phyloP scores from a whole-genome alignment of 2,113 vertebrate genomes.

The Salvelinus alpinus region DNA sequence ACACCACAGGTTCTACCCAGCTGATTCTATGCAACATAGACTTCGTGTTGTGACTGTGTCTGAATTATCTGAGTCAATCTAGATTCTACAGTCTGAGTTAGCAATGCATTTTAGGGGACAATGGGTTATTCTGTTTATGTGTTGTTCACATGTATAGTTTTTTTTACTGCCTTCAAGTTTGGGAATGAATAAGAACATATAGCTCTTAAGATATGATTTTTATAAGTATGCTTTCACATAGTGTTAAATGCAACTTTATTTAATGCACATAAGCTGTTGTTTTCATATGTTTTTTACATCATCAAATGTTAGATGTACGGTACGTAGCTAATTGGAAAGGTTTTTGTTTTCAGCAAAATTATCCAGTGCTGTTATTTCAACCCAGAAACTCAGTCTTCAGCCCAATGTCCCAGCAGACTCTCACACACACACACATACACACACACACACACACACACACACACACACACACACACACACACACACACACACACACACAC shows the following conservation, averaged over 20 bases:
- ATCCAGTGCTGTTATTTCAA: constrained; percentile 63
- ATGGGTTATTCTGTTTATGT: constrained; percentile 4
- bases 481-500: no score
- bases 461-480: no score
- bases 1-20: constrained; percentile 74
- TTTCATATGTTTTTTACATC: constrained; percentile 60
- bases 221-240: constrained; percentile 46
- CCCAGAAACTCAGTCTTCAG: constrained; percentile 46
- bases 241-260: constrained; percentile 36
- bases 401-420: neutral
- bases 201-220: constrained; percentile 40
- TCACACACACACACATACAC: no score
- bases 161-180: constrained; percentile 43
- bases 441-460: no score
- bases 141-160: constrained; percentile 9
- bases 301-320: constrained; percentile 65
- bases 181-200: constrained; percentile 29
- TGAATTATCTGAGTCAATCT: constrained; percentile 1
- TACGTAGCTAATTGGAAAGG: constrained; percentile 36
- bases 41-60: constrained; percentile 56
- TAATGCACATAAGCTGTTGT: constrained; percentile 41
- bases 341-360: constrained; percentile 68
- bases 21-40: constrained; percentile 90
- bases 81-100: no score
- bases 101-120: neutral